Evolutionary conservation across 2,888 invertebrate species (phyloP), one percentile per base, ranked within the genome.

Genomic region (Ferdinandea cuprea): DNA sequence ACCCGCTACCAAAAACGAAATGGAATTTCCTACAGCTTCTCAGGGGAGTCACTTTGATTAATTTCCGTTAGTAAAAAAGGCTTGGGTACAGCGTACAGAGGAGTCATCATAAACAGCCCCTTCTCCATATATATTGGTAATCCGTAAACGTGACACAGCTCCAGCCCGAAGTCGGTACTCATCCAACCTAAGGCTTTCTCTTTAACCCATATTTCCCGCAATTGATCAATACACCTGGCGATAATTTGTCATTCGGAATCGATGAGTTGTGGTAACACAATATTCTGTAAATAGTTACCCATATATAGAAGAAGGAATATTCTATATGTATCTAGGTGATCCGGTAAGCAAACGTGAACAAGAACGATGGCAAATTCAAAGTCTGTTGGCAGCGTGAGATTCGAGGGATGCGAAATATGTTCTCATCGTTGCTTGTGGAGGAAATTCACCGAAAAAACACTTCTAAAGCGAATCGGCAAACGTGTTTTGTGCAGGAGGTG

Each of bases 201-300:
- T 63, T 78, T 63, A 65, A 58, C 63, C 69, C 63, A 66, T 59
- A 78, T 78, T 78, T 72, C 46, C 72, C 37, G 37, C 66, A 72
- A 73, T 72, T 59, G 58, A 78, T 78, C 72, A 72, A 78, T 65
- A 72, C 28, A 66, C 58, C 59, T 72, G 42, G 59, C 19, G 72
- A 59, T 66, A 66, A 72, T 79, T 79, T 72, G 66, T 66, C 52
- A 74, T 56, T 56, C 65, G 40, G 65, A 58, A 74, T 74, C 65
- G 48, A 74, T 50, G 72, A 44, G 28, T 46, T 72, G 63, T 54
- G 61, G 35, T 61, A 52, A 46, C 72, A 63, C 32, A 63, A 44
- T 54, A 54, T 46, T 44, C 30, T 61, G 25, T 40, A n/a, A n/a
- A n/a, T n/a, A n/a, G n/a, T n/a, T n/a, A 48, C 21, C 48, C 19